A percentile compares a stretch with the other conserved stretches of the same genome.
These are phyloP conservation scores for Antigone vipio DNA, from an alignment of 2,113 vertebrate genomes.

Conservation along the genomic window DNA sequence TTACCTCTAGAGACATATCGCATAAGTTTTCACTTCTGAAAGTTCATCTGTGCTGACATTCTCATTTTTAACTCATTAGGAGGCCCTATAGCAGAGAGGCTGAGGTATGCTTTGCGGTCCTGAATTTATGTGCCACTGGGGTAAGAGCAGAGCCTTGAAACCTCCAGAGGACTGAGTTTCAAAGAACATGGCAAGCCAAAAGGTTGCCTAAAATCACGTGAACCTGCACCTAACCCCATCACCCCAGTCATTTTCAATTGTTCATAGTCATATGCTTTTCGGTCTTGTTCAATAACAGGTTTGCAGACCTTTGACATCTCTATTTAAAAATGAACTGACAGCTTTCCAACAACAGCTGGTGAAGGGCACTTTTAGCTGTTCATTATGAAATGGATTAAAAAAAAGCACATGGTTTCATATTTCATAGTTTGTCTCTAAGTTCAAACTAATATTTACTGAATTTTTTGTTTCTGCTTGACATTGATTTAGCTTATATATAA, in stretches of 20 bases:
- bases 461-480: constrained; percentile 9
- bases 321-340: constrained; percentile 30
- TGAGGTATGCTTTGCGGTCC: not conserved
- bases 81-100: not conserved
- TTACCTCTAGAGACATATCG: not conserved
- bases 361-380: not conserved
- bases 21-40: constrained; percentile 20
- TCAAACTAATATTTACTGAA: not conserved
- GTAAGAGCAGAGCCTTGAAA: constrained; percentile 11
- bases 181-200: constrained; percentile 32
- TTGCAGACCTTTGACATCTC: constrained; percentile 58
- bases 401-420: not conserved
- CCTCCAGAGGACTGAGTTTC: constrained; percentile 16
- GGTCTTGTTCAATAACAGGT: constrained; percentile 32
- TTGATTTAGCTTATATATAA: not conserved
- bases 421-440: not conserved
- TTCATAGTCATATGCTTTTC: constrained; percentile 28
- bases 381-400: not conserved
- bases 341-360: constrained; percentile 32
- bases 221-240: constrained; percentile 24
- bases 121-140: not conserved
- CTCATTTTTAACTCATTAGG: constrained; percentile 20
- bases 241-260: constrained; percentile 24
- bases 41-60: not conserved
- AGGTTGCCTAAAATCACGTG: constrained; percentile 56